These are phyloP conservation scores for Drosophila peninsularis DNA, from an alignment of 2,888 invertebrate species.

Conservation along the genomic window DNA sequence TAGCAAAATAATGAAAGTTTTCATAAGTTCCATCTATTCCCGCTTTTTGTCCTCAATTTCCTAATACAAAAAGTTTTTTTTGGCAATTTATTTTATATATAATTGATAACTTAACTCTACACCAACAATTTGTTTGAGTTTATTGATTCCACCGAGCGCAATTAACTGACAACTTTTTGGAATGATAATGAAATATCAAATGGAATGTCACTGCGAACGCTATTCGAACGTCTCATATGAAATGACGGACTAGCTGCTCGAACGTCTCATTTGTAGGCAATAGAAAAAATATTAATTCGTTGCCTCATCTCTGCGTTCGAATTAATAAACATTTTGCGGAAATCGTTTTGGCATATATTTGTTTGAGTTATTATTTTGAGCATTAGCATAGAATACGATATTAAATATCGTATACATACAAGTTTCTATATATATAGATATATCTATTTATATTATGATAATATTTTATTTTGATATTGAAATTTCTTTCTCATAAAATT, in stretches of 20 bases:
- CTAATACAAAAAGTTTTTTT: no score
- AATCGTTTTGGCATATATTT: constrained; percentile 25
- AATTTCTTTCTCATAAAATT: neutral
- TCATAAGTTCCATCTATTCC: neutral
- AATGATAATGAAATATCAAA: constrained; percentile 9
- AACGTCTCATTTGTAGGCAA: constrained; percentile 17
- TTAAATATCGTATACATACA: neutral
- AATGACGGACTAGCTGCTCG: neutral
- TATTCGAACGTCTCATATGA: neutral
- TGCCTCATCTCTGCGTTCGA: neutral
- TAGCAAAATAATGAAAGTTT: no score
- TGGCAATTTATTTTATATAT: no score
- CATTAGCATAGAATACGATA: neutral
- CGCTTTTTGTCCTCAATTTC: no score
- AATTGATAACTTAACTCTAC: neutral
- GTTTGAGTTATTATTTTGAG: neutral
- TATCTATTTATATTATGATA: neutral
- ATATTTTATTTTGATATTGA: neutral
- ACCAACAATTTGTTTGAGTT: neutral
- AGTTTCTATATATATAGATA: neutral
- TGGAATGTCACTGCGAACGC: constrained; percentile 22
- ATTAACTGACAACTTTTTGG: constrained; percentile 11
- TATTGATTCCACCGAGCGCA: neutral
- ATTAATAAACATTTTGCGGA: constrained; percentile 4
- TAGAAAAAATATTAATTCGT: neutral